These are phyloP conservation scores for Phania funesta DNA, from an alignment of 2,888 invertebrate species.

Conservation along the genomic window DNA sequence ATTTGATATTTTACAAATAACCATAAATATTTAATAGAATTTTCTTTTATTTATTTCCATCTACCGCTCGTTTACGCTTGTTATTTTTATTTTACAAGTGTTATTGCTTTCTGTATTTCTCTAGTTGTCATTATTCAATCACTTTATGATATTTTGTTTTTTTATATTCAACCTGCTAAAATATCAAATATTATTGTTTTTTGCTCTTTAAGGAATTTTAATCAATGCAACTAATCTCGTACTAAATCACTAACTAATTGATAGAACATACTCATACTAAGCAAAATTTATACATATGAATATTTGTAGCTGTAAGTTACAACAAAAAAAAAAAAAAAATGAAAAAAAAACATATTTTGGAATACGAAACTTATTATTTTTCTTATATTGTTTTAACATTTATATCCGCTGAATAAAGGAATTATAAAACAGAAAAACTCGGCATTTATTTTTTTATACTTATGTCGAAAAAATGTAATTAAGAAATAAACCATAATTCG, in stretches of 20 bases:
- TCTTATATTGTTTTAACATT: conserved; percentile 7
- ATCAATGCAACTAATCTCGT: conserved; percentile 53
- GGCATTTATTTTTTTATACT: neutral
- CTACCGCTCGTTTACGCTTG: too few relatives aligned
- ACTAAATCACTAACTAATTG: conserved; percentile 14
- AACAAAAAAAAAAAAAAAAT: neutral
- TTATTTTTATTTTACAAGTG: conserved; percentile 18
- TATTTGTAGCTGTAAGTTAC: conserved; percentile 26
- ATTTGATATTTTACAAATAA: conserved; percentile 7
- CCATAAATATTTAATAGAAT: neutral
- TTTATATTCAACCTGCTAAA: neutral
- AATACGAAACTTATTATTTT: conserved; percentile 26
- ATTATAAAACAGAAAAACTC: conserved; percentile 20
- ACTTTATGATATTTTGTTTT: neutral
- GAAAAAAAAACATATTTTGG: conserved; percentile 19
- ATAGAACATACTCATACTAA: neutral
- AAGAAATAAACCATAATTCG: too few relatives aligned
- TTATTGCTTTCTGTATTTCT: neutral
- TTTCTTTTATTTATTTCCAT: conserved; percentile 1
- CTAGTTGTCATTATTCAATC: neutral
- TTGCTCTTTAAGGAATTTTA: conserved; percentile 3
- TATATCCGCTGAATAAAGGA: conserved; percentile 44
- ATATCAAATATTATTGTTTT: conserved; percentile 32
- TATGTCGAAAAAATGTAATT: neutral
- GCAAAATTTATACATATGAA: neutral